Base-by-base conservation (phyloP, 2,113 vertebrate species). In the Speoplatyrhinus poulsoni region DNA sequence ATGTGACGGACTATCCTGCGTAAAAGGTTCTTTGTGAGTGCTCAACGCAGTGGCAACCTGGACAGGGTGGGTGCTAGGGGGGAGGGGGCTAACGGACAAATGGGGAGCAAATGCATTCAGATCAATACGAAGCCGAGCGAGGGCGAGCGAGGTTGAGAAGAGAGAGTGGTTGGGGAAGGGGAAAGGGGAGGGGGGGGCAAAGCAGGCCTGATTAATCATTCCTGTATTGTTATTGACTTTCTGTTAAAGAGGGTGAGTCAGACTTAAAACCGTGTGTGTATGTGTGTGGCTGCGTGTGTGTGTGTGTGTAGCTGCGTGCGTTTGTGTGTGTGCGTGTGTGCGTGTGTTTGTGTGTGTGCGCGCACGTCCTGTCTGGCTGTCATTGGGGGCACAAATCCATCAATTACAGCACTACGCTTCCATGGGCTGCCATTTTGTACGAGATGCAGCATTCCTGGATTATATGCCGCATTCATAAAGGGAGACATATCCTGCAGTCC, bases 71-170 rank as follows among this genome's bases (percentile, higher is more conserved):
- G 71, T 19, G n/a, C n/a, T n/a, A n/a, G n/a, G 58, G 60, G 72
- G 32, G 49, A 60, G 33, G 74, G 75, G 69, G 71, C 59, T 83
- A 70, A 69, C 72, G 62, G 82, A 92, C 90, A 92, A 93, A 92
- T 91, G 86, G 88, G 84, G 91, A 79, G 88, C 89, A 93, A 93
- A 92, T 92, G 90, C 86, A 93, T 91, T 92, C 88, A 87, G 91
- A 93, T 93, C 92, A 86, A 93, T 93, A 93, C 76, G 69, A 64
- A 83, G 82, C 89, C 82, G 75, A 87, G 82, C 90, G 86, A 79
- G 84, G 81, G 87, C 52, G 84, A 88, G 79, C 60, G 69, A 78
- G 84, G 72, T 67, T 76, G 83, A 80, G 62, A 72, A 64, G 75
- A 62, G 81, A 85, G 84, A 87, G 81, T 75, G 75, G 69, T 76